Conservation (phyloP, 2,888 invertebrate genomes). For the Onthophagus sagittarius region DNA sequence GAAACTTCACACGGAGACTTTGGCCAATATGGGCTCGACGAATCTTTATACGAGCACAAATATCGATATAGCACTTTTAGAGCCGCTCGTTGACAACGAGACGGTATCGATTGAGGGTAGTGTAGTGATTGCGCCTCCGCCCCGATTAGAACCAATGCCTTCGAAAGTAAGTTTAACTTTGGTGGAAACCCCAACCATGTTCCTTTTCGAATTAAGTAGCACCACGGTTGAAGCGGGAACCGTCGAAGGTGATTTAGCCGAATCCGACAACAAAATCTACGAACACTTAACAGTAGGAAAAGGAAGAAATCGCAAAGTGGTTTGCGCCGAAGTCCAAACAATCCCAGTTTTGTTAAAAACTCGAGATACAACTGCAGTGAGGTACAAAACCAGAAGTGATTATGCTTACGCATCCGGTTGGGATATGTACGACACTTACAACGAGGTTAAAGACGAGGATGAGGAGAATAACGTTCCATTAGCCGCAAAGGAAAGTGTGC, state of each 20-base stretch:
- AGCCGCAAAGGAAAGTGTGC: constrained; percentile 40
- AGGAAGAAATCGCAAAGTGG: constrained; percentile 63
- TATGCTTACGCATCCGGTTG: constrained; percentile 69
- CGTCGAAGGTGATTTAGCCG: constrained; percentile 53
- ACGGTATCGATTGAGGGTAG: neutral
- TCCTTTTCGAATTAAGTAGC: constrained; percentile 62
- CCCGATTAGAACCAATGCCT: constrained; percentile 43
- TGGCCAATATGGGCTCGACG: neutral
- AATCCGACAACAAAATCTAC: constrained; percentile 63
- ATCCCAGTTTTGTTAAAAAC: constrained; percentile 58
- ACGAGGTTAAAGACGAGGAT: constrained; percentile 31
- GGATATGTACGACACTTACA: constrained; percentile 73
- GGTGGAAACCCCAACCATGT: constrained; percentile 62
- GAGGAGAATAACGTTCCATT: constrained; percentile 41
- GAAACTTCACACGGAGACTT: constrained; percentile 6
- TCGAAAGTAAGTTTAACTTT: constrained; percentile 60
- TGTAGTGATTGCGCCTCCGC: neutral
- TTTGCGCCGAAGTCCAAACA: constrained; percentile 70
- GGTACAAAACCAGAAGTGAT: constrained; percentile 54
- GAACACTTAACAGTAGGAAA: constrained; percentile 64
- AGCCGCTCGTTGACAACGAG: neutral
- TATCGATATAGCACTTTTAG: neutral
- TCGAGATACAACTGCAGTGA: constrained; percentile 58
- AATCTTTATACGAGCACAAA: neutral
- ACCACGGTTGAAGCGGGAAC: constrained; percentile 59